Evolutionary conservation across 2,113 vertebrate genomes (phyloP).

Genomic region (Perca schrenkii): DNA sequence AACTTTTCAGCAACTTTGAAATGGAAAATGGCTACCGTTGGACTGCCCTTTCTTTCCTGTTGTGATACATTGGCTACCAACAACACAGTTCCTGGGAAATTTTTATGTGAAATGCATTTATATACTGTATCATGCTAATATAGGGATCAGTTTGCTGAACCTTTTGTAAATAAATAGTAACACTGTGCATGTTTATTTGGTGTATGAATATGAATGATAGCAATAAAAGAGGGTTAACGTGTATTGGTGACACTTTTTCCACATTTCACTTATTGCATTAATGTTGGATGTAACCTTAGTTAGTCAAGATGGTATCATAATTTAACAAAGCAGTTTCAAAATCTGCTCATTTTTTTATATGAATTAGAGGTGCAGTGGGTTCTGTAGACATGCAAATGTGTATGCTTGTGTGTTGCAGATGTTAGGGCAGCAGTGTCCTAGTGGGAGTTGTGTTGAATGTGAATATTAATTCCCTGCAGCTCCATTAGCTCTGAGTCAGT

Average conservation of each 20-base stretch:
- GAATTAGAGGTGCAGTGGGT: not conserved
- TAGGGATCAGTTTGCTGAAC: slow-evolving; percentile 60
- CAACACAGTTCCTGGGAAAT: slow-evolving; percentile 51
- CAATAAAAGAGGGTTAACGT: slow-evolving; percentile 75
- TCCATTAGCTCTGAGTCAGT: slow-evolving; percentile 45
- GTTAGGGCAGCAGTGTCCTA: slow-evolving; percentile 25
- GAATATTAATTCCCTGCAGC: slow-evolving; percentile 39
- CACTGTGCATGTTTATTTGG: slow-evolving; percentile 83
- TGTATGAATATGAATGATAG: slow-evolving; percentile 82
- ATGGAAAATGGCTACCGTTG: not conserved
- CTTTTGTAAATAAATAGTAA: slow-evolving; percentile 75
- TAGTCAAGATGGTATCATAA: not conserved
- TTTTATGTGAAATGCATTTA: slow-evolving; percentile 75
- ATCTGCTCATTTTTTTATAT: not conserved
- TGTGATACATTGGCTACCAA: slow-evolving; percentile 36
- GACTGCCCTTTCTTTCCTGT: slow-evolving; percentile 40
- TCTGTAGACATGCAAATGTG: slow-evolving; percentile 11
- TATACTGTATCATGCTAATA: slow-evolving; percentile 64
- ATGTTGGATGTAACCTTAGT: not conserved
- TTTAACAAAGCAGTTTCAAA: not conserved
- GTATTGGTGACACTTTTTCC: slow-evolving; percentile 30
- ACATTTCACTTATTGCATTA: not conserved
- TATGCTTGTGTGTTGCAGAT: slow-evolving; percentile 35
- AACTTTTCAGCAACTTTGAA: slow-evolving; percentile 12
- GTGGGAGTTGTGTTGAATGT: slow-evolving; percentile 2